Evolutionary conservation across 2,113 vertebrate genomes (phyloP), one percentile per base, ranked within the genome.

Genomic region (Aptenodytes forsteri): DNA sequence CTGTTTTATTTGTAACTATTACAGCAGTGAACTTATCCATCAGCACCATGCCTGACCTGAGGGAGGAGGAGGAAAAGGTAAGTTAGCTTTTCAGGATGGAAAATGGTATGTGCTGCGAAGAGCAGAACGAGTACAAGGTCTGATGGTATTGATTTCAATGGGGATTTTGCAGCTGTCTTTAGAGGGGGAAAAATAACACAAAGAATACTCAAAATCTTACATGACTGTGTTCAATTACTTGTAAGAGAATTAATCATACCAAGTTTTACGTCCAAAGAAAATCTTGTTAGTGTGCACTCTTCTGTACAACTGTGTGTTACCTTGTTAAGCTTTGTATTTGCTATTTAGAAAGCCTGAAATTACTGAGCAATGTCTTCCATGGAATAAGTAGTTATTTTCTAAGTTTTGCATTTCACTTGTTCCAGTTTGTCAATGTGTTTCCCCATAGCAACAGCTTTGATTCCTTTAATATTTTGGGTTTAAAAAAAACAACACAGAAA

Each of bases 1-100:
- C 99, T 1, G 99, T 99, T 95, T 94, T 99, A 92, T 99, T 99
- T 78, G 99, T 99, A 97, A 99, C 99, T 38, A 99, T 99, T 97
- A 99, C 99, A 13, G 99, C 99, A 14, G 78, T 99, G 98, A 99
- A 99, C 97, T 98, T 99, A 38, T 99, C 99, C 81, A 99, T 99
- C 98, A 99, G 99, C 98, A 99, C 99, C 97, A 99, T 99, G 99
- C 99, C 99, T 42, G 99, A 98, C 93, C 98, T 99, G 98, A 98
- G 99, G 95, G 99, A 99, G 86, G 99, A 99, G 38, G 99, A 99
- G 96, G 99, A 99, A 98, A 98, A 98, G 97, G 99, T 99, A 98
- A 99, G 99, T 94, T 71, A 40, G 66, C 66, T 94, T 92, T 89
- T 81, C 27, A 72, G 83, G 78, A 30, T 86, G 86, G 80, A 79